phyloP scores from a whole-genome alignment of 2,888 invertebrate species.

The Hypomecis atomaria region DNA sequence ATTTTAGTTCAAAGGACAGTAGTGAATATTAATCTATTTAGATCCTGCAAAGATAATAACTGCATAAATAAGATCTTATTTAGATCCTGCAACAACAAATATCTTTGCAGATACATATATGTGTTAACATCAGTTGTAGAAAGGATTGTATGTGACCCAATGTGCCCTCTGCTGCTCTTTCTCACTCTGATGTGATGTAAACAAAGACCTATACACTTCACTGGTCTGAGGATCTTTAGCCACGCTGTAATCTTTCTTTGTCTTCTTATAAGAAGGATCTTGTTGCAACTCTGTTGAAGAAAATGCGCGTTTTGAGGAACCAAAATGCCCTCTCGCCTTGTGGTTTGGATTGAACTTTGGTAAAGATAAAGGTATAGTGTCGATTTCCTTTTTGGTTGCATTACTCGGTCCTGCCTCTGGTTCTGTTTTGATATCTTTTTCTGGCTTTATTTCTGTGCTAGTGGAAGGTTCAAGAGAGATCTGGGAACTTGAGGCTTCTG shows the following conservation, averaged over 20 bases:
- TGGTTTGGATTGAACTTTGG: slow-evolving; percentile 78
- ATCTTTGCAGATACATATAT: neutral
- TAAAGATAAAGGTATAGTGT: slow-evolving; percentile 75
- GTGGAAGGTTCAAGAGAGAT: slow-evolving; percentile 44
- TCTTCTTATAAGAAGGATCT: slow-evolving; percentile 90
- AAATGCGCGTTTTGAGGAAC: slow-evolving; percentile 70
- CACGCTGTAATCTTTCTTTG: slow-evolving; percentile 92
- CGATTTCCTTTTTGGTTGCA: slow-evolving; percentile 71
- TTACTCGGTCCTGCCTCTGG: slow-evolving; percentile 60
- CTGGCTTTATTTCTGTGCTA: slow-evolving; percentile 49
- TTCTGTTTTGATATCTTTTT: slow-evolving; percentile 70
- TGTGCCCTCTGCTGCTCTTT: slow-evolving; percentile 95
- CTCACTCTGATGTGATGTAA: slow-evolving; percentile 95
- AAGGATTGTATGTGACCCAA: slow-evolving; percentile 99
- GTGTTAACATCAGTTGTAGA: slow-evolving; percentile 89
- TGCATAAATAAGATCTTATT: neutral
- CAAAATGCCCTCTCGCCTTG: slow-evolving; percentile 73
- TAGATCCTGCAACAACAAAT: neutral
- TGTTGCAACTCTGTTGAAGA: slow-evolving; percentile 69
- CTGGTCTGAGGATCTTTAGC: slow-evolving; percentile 95
- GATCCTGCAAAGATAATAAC: too few relatives aligned
- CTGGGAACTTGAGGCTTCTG: slow-evolving; percentile 47
- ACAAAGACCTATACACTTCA: slow-evolving; percentile 97
- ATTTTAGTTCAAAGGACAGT: neutral
- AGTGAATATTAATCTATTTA: neutral